These are phyloP conservation scores for Linurgus olivaceus DNA, from an alignment of 2,797 vertebrate genomes.

Conservation along the genomic window DNA sequence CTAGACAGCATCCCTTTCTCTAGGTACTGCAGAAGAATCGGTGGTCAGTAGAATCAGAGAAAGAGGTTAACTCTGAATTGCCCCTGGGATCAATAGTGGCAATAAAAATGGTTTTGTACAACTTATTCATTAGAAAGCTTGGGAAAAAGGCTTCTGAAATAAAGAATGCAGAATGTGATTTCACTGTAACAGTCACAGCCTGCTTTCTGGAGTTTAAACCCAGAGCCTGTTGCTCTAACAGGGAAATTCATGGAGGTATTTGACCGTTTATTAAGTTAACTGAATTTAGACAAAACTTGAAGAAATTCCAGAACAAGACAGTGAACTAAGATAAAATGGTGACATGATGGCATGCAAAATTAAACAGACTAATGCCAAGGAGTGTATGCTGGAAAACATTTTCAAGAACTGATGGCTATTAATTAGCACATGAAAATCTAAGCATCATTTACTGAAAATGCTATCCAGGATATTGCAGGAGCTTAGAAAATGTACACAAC, in stretches of 20 bases:
- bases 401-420: neutral
- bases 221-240: neutral
- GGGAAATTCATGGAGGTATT: neutral
- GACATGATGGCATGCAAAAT: neutral
- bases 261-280: neutral
- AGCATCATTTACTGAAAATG: neutral
- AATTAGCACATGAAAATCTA: neutral
- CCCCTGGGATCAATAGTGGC: neutral
- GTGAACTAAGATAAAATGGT: neutral
- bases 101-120: slow-evolving; percentile 8
- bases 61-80: neutral
- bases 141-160: neutral
- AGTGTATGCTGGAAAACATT: neutral
- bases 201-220: neutral
- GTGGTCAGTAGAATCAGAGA: neutral
- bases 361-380: neutral
- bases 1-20: neutral
- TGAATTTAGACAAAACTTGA: neutral
- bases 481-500: neutral
- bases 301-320: neutral
- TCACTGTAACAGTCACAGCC: neutral
- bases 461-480: neutral
- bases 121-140: neutral
- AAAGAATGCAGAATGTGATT: neutral
- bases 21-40: neutral